phyloP scores from a whole-genome alignment of 2,888 invertebrate species.

The Empis livida region DNA sequence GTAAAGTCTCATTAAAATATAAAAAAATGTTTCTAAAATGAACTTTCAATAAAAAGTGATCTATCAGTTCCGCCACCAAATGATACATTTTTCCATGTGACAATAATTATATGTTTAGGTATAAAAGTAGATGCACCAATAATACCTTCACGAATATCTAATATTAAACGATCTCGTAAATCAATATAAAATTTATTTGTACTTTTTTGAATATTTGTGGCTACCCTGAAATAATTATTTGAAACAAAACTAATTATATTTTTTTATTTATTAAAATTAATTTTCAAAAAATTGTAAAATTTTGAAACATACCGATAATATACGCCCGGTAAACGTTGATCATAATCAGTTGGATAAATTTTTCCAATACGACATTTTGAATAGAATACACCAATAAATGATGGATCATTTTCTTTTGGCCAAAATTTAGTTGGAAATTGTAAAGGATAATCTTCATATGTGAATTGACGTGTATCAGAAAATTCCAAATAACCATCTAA shows the following conservation, averaged over 20 bases:
- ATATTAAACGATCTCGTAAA: constrained; percentile 60
- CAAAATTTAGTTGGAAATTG: constrained; percentile 69
- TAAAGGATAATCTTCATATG: constrained; percentile 47
- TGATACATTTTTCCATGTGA: constrained; percentile 88
- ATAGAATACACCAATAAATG: constrained; percentile 80
- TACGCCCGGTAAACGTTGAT: constrained; percentile 58
- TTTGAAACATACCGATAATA: constrained; percentile 45
- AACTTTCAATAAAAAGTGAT: constrained; percentile 39
- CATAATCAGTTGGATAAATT: constrained; percentile 50
- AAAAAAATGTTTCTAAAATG: background rate
- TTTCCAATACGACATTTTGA: constrained; percentile 67
- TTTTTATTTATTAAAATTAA: too few species aligned
- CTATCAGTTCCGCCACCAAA: constrained; percentile 70
- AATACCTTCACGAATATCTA: constrained; percentile 77
- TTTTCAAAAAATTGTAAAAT: background rate
- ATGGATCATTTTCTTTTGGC: constrained; percentile 69
- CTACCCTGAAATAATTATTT: constrained; percentile 32
- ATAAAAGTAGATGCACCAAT: constrained; percentile 74
- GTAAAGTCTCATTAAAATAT: background rate
- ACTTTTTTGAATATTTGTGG: constrained; percentile 48
- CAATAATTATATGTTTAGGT: constrained; percentile 71
- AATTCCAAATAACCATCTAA: constrained; percentile 69
- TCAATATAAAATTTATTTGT: constrained; percentile 68
- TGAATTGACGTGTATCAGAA: constrained; percentile 70
- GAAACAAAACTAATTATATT: background rate